Evolutionary conservation across 2,797 vertebrate genomes (phyloP).

Genomic region (Triplophysa yarkandensis): DNA sequence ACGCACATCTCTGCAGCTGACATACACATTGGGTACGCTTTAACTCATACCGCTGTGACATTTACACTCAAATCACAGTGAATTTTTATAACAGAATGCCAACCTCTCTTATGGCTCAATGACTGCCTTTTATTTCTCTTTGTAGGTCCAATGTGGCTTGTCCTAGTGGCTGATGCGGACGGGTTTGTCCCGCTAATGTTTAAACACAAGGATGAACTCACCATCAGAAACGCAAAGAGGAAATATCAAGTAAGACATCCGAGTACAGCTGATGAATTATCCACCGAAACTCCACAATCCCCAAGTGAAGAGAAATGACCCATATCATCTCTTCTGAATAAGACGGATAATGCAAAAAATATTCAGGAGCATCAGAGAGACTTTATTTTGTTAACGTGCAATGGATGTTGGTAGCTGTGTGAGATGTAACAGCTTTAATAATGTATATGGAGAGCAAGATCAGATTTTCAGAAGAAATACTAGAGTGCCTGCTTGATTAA

Average conservation of each 20-base stretch:
- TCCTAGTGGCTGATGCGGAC: slow-evolving; percentile 85
- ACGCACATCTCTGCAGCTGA: slow-evolving; percentile 27
- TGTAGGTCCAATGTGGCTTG: slow-evolving; percentile 87
- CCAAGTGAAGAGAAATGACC: slow-evolving; percentile 43
- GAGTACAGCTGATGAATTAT: slow-evolving; percentile 60
- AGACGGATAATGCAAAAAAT: not conserved
- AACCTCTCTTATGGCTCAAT: not conserved
- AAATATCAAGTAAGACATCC: slow-evolving; percentile 63
- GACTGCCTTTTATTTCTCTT: slow-evolving; percentile 24
- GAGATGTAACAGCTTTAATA: not conserved
- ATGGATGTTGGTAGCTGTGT: slow-evolving; percentile 16
- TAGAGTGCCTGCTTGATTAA: slow-evolving; percentile 47
- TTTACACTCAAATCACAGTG: not conserved
- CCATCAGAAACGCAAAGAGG: slow-evolving; percentile 81
- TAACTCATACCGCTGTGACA: not conserved
- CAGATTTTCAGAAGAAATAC: slow-evolving; percentile 3
- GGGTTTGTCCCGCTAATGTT: slow-evolving; percentile 91
- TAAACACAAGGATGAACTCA: slow-evolving; percentile 80
- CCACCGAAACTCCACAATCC: slow-evolving; percentile 49
- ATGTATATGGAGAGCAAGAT: slow-evolving; percentile 3
- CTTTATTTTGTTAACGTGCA: no score
- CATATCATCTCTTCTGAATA: not conserved
- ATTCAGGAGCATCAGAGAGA: no score
- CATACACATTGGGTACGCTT: no score
- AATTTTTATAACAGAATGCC: not conserved